A percentile compares a stretch with the other conserved stretches of the same genome.
Evolutionary conservation across 2,888 invertebrate species (phyloP).

Genomic region (Philhelius pedissequus): DNA sequence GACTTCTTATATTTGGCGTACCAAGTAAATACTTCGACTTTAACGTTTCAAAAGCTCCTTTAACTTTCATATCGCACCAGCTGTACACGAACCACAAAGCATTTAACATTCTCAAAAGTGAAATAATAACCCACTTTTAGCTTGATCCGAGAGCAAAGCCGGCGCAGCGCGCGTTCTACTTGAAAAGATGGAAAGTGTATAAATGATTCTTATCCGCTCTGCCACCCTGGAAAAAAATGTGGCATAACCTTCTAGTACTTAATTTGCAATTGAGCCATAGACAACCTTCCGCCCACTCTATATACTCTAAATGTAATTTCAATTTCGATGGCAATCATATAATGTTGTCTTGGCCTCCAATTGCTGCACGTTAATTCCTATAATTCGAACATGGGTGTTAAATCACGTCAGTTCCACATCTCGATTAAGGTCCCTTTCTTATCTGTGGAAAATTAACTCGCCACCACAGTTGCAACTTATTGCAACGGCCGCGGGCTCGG

Average conservation of each 20-base stretch:
- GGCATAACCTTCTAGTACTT: slow-evolving; percentile 42
- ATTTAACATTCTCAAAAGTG: neutral
- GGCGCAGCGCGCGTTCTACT: too few species aligned
- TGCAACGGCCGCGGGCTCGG: neutral
- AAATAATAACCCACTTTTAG: neutral
- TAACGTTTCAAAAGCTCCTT: neutral
- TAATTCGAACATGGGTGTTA: slow-evolving; percentile 51
- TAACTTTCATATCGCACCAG: slow-evolving; percentile 16
- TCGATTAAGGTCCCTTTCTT: slow-evolving; percentile 62
- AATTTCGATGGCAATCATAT: slow-evolving; percentile 39
- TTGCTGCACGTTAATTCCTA: slow-evolving; percentile 48
- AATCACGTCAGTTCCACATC: slow-evolving; percentile 58
- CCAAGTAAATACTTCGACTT: neutral
- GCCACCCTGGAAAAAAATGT: neutral
- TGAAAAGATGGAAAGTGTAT: slow-evolving; percentile 50
- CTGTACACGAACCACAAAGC: neutral
- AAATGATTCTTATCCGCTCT: slow-evolving; percentile 38
- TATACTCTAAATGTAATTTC: neutral
- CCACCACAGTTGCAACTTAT: slow-evolving; percentile 17
- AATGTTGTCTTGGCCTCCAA: slow-evolving; percentile 58
- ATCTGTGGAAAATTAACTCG: slow-evolving; percentile 56
- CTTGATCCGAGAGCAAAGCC: too few species aligned
- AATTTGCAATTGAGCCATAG: slow-evolving; percentile 55
- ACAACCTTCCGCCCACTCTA: slow-evolving; percentile 59
- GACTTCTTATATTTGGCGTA: too few species aligned